Evolutionary conservation across 1,140 invertebrate genomes (phyloP).

Genomic region (Tetramorium alpestre): DNA sequence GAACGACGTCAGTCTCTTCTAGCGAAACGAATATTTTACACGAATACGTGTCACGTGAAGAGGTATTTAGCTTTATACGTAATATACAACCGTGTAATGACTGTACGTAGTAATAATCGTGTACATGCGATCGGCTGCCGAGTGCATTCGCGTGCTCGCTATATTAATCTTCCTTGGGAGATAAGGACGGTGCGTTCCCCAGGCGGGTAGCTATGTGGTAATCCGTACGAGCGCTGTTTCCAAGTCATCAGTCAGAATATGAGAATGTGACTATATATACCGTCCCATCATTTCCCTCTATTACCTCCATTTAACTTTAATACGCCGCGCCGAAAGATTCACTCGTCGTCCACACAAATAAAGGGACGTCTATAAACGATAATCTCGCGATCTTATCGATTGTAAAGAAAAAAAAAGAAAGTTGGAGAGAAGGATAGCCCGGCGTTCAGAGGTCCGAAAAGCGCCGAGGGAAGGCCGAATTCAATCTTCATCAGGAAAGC

Average conservation of each 20-base stretch:
- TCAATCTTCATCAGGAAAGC: conserved; percentile 59
- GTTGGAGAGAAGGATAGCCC: neutral
- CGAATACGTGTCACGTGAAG: neutral
- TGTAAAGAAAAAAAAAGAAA: conserved; percentile 4
- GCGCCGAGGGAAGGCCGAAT: conserved; percentile 20
- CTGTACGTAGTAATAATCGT: neutral
- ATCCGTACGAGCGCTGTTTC: conserved; percentile 72
- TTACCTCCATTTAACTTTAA: neutral
- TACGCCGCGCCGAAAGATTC: conserved; percentile 6
- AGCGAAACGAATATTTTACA: neutral
- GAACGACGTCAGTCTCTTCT: conserved; percentile 3
- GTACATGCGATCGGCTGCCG: neutral
- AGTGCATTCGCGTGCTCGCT: neutral
- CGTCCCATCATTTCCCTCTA: neutral
- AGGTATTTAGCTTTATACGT: neutral
- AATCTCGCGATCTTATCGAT: conserved; percentile 6
- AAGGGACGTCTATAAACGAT: conserved; percentile 28
- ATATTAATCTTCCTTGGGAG: conserved; percentile 69
- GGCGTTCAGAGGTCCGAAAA: neutral
- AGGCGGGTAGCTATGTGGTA: conserved; percentile 62
- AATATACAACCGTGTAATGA: neutral
- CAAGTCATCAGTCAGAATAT: conserved; percentile 54
- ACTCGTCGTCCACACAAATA: conserved; percentile 7
- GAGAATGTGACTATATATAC: conserved; percentile 6
- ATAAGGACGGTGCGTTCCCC: conserved; percentile 65